These are phyloP conservation scores for Clarias batrachus DNA, from an alignment of 2,113 vertebrate species.

Conservation along the genomic window DNA sequence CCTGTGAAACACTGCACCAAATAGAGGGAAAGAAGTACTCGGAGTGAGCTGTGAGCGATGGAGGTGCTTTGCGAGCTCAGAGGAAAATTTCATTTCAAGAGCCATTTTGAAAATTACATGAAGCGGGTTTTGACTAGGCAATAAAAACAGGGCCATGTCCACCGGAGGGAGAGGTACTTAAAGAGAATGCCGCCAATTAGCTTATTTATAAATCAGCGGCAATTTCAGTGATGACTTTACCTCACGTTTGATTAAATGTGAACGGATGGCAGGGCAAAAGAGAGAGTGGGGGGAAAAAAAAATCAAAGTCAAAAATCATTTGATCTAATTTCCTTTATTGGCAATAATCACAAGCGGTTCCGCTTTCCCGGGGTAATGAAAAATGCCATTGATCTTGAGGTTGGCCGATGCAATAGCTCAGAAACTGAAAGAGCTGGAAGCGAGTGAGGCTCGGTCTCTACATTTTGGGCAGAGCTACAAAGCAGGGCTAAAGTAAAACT, in stretches of 20 bases:
- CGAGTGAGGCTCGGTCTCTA: conserved; percentile 28
- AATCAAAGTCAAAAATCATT: conserved; percentile 79
- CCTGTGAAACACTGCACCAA: conserved; percentile 16
- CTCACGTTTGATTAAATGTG: conserved; percentile 85
- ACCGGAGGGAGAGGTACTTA: conserved; percentile 79
- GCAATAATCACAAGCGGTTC: conserved; percentile 69
- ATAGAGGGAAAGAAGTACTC: conserved; percentile 47
- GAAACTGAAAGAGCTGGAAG: conserved; percentile 64
- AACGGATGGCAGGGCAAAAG: conserved; percentile 58
- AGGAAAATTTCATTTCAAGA: conserved; percentile 82
- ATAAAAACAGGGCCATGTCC: conserved; percentile 81
- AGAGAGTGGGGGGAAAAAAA: conserved; percentile 62
- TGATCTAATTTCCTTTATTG: conserved; percentile 84
- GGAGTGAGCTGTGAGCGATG: conserved; percentile 76
- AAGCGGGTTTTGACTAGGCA: conserved; percentile 87
- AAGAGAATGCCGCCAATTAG: conserved; percentile 90
- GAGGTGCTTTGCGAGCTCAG: conserved; percentile 73
- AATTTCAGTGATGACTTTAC: conserved; percentile 90
- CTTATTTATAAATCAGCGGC: conserved; percentile 95
- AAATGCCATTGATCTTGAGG: conserved; percentile 63
- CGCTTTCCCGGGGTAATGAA: conserved; percentile 61
- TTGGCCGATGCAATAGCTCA: conserved; percentile 57
- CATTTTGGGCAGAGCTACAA: conserved; percentile 19
- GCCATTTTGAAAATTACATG: conserved; percentile 92
- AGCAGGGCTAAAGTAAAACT: conserved; percentile 12